Base-by-base conservation (phyloP, 2,888 invertebrate species). In the Blastobasis adustella region DNA sequence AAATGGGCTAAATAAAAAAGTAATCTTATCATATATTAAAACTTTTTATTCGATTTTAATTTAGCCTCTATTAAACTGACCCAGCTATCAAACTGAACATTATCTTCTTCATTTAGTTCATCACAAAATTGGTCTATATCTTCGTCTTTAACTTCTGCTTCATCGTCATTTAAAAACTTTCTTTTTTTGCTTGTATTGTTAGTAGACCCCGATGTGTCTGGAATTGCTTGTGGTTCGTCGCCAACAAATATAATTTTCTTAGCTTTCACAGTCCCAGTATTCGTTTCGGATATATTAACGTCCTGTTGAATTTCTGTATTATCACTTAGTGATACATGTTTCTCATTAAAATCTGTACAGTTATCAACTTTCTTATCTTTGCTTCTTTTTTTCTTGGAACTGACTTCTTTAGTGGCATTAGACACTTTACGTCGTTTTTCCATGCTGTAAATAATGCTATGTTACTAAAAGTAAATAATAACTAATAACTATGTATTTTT, bases 51-150 rank as follows among this genome's bases (percentile, higher is more conserved):
- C 41, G 67, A 58, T 49, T 65, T 67, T 56, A 87, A 71, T 56
- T 79, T 82, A 43, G 69, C 76, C 73, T 88, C 88, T 61, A 88
- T 71, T 61, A 83, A 70, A 62, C 81, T 69, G 37, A 88, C 73
- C 88, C 88, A 88, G 52, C 70, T 71, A 63, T 86, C 83, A 62
- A 73, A 88, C 51, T 82, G 79, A 51, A 67, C 62, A 61, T 88
- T 86, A 59, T 85, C 83, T 63, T 82, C 79, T 47, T 82, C 82
- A 40, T 71, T 68, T 57, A 88, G 52, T 56, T 82, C 85, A 55
- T 85, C 81, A 65, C 85, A 85, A 66, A 82, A 88, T 50, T 72
- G 71, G 59, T 88, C 85, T 47, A 88, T 88, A 54, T 88, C 88
- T 64, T 83, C 86, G 54, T 88, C 86, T 57, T 71, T 79, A 1